Evolutionary conservation across 2,113 vertebrate genomes (phyloP).

Genomic region (Bufo bufo): DNA sequence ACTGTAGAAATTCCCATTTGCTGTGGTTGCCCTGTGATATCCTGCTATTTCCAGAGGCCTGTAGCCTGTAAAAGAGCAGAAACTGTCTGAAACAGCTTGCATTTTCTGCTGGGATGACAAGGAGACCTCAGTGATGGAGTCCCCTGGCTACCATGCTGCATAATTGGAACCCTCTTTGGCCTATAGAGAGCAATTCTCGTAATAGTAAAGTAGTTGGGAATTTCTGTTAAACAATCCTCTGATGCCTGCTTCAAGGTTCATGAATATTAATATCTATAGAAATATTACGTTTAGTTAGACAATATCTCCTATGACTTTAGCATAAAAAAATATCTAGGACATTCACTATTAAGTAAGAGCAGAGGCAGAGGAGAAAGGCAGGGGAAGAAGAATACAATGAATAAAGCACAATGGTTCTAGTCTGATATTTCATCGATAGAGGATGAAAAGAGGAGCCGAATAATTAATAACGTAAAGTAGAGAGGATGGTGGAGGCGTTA

Average conservation of each 20-base stretch:
- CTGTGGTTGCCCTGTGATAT: too few species aligned
- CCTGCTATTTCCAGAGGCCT: too few species aligned
- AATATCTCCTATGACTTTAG: not conserved
- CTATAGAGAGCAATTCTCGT: not conserved
- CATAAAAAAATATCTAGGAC: too few species aligned
- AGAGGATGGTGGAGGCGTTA: constrained; percentile 28
- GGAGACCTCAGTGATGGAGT: not conserved
- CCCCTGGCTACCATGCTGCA: not conserved
- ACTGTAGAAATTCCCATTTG: too few species aligned
- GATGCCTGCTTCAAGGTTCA: not conserved
- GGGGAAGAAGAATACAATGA: not conserved
- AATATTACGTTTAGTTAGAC: not conserved
- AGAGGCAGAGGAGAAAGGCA: not conserved
- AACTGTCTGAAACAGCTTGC: not conserved
- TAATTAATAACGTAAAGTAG: constrained; percentile 36
- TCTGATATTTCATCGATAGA: not conserved
- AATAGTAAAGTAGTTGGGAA: not conserved
- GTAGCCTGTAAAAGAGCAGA: not conserved
- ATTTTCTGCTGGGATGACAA: not conserved
- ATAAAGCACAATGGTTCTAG: not conserved
- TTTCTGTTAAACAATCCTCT: not conserved
- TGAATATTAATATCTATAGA: not conserved
- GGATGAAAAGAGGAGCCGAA: not conserved
- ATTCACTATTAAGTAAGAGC: not conserved
- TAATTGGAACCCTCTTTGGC: not conserved